A percentile compares a stretch with the other conserved stretches of the same genome.
These are phyloP conservation scores for Athrips mouffetella DNA, from an alignment of 2,888 invertebrate genomes.

Conservation along the genomic window DNA sequence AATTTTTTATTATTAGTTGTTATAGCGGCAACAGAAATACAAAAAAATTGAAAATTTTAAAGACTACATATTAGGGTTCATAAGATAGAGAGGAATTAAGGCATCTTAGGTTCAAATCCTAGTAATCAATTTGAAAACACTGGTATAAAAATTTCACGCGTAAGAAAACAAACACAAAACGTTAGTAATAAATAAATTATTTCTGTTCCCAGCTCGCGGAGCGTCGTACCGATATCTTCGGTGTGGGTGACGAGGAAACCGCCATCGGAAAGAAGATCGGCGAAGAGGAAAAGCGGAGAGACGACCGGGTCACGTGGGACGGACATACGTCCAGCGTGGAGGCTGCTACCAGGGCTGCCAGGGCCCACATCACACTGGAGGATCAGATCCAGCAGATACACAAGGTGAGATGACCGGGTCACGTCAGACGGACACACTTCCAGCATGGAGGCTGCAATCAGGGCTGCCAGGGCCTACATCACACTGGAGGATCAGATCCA, in stretches of 20 bases:
- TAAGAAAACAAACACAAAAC: background rate
- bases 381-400: conserved; percentile 99
- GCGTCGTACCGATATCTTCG: conserved; percentile 99
- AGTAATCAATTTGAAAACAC: background rate
- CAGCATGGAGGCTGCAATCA: conserved; percentile 96
- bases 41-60: too few species aligned
- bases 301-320: conserved; percentile 98
- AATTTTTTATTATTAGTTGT: too few species aligned
- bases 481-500: conserved; percentile 98
- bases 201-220: conserved; percentile 84
- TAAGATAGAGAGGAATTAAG: too few species aligned
- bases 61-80: too few species aligned
- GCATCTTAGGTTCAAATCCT: too few species aligned
- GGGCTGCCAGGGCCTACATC: conserved; percentile 96
- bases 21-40: too few species aligned
- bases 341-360: conserved; percentile 94
- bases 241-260: conserved; percentile 98
- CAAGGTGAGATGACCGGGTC: conserved; percentile 79
- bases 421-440: conserved; percentile 91
- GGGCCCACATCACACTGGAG: conserved; percentile 96
- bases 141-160: background rate
- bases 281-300: conserved; percentile 91
- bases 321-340: conserved; percentile 98
- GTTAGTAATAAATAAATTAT: background rate
- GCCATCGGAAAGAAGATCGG: conserved; percentile 99